Conservation (phyloP, 2,797 vertebrate genomes). For the Anabas testudineus region DNA sequence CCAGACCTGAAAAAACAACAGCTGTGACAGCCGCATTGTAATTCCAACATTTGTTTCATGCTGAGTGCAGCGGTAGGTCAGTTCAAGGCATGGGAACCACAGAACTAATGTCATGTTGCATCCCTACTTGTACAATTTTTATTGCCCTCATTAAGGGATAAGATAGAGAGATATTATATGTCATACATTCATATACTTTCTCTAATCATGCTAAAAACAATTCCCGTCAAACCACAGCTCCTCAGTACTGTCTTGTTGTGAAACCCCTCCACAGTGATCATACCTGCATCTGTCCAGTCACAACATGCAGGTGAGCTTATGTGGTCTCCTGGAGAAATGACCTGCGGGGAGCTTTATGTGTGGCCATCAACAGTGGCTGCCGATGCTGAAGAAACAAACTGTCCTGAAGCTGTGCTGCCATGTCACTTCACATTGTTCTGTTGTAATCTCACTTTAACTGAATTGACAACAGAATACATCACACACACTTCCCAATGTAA, state of each 20-base stretch:
- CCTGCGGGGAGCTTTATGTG: conserved; percentile 72
- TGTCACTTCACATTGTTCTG: conserved; percentile 7
- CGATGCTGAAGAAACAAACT: conserved; percentile 30
- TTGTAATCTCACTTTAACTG: conserved; percentile 13
- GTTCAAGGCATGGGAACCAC: conserved; percentile 63
- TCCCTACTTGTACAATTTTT: not conserved
- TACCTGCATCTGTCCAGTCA: conserved; percentile 67
- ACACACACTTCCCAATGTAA: not conserved
- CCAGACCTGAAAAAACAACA: conserved; percentile 86
- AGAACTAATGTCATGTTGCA: not conserved
- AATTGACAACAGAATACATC: conserved; percentile 5
- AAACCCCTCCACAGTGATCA: conserved; percentile 58
- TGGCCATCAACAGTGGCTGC: conserved; percentile 62
- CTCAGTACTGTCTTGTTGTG: conserved; percentile 37
- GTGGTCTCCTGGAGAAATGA: conserved; percentile 35
- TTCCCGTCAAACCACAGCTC: conserved; percentile 31
- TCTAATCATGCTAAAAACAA: not conserved
- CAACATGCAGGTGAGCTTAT: conserved; percentile 65
- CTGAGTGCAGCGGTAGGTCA: conserved; percentile 71
- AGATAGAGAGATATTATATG: too few relatives aligned
- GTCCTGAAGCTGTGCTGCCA: conserved; percentile 46
- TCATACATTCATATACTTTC: too few relatives aligned
- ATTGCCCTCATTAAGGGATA: not conserved
- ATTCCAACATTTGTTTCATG: conserved; percentile 78
- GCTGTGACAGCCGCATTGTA: conserved; percentile 78